These are phyloP conservation scores for Erpornis zantholeuca DNA, from an alignment of 2,113 vertebrate genomes.

Conservation along the genomic window DNA sequence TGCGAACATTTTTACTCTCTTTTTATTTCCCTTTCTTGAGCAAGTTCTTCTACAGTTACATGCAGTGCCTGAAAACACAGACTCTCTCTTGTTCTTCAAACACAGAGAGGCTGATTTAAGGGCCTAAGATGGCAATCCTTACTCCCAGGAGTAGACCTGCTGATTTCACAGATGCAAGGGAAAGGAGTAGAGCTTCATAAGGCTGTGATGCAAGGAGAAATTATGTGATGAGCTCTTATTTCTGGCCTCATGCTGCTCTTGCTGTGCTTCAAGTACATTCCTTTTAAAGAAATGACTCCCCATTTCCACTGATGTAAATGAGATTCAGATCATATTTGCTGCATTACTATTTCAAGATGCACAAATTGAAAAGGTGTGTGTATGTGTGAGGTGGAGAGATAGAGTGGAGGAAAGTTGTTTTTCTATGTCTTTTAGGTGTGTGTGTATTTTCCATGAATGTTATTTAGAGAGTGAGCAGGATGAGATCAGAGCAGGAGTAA, in stretches of 20 bases:
- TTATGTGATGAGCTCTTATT: constrained; percentile 6
- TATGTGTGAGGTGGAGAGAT: neutral
- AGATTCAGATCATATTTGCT: constrained; percentile 21
- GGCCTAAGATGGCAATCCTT: constrained; percentile 13
- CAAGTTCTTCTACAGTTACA: constrained; percentile 23
- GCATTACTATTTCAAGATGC: neutral
- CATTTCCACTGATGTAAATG: neutral
- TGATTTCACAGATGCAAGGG: constrained; percentile 16
- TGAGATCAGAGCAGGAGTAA: neutral
- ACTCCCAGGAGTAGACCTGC: constrained; percentile 4
- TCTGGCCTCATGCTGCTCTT: neutral
- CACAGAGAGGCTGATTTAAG: constrained; percentile 14
- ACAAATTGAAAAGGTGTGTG: neutral
- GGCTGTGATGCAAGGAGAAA: neutral
- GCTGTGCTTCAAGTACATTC: neutral
- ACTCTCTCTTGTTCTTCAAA: constrained; percentile 2
- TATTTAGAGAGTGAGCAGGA: neutral
- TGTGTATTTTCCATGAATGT: neutral
- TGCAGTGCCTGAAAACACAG: constrained; percentile 29
- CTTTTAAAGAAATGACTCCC: neutral
- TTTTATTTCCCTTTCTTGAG: constrained; percentile 46
- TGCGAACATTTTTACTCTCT: neutral
- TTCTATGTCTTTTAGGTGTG: neutral
- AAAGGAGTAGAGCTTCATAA: neutral
- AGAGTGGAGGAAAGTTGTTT: neutral